A percentile compares a stretch with the other conserved stretches of the same genome.
Evolutionary conservation across 2,113 vertebrate genomes (phyloP).

Genomic region (Alces alces): DNA sequence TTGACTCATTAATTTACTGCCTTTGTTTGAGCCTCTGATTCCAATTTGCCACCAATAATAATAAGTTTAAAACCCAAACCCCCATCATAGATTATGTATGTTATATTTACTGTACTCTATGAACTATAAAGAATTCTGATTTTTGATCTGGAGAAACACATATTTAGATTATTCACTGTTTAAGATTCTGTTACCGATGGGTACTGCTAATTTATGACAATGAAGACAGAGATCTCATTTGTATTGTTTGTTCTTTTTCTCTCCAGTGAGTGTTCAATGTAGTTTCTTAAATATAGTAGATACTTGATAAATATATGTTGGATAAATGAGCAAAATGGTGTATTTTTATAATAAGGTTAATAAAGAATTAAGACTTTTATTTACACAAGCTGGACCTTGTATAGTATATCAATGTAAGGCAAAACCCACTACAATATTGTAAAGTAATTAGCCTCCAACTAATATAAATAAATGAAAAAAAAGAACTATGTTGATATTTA

Average conservation of each 20-base stretch:
- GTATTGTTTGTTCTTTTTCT: not conserved
- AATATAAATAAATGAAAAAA: too few relatives aligned
- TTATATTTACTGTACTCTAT: not conserved
- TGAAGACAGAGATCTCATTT: not conserved
- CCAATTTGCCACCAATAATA: slow-evolving; percentile 38
- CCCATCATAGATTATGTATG: not conserved
- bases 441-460: too few relatives aligned
- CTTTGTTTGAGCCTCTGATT: slow-evolving; percentile 6
- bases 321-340: not conserved
- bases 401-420: not conserved
- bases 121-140: not conserved
- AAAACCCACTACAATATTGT: too few relatives aligned
- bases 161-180: not conserved
- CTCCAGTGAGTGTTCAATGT: not conserved
- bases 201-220: not conserved
- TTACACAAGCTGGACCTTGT: not conserved
- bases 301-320: not conserved
- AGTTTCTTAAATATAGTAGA: not conserved
- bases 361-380: not conserved
- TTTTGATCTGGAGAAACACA: not conserved
- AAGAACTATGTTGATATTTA: not conserved
- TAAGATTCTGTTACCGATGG: not conserved
- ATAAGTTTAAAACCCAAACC: not conserved
- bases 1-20: slow-evolving; percentile 28
- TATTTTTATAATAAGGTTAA: not conserved